phyloP scores from a whole-genome alignment of 2,797 vertebrate species.

The Gastrophryne carolinensis region DNA sequence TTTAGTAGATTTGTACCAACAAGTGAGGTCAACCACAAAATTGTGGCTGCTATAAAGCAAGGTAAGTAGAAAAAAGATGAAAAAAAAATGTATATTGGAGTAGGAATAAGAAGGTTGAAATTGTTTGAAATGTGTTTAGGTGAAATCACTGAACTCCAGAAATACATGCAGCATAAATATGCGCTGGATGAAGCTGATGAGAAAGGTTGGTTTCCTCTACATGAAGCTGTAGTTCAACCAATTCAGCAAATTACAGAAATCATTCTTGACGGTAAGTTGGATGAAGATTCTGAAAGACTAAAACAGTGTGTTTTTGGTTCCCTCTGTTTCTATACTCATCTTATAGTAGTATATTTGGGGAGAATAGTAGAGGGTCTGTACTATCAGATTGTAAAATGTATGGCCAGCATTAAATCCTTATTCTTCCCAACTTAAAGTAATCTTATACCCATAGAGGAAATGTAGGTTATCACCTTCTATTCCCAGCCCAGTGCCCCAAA shows the following conservation, averaged over 20 bases:
- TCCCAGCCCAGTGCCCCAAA: no score
- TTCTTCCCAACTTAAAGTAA: no score
- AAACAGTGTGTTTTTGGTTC: no score
- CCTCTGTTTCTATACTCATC: no score
- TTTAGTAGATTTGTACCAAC: constrained; percentile 67
- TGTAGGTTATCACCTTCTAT: no score
- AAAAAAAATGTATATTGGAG: no score
- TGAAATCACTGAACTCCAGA: constrained; percentile 73
- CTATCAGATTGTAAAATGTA: no score
- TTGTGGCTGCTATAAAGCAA: constrained; percentile 75
- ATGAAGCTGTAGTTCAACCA: constrained; percentile 74
- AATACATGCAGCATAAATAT: constrained; percentile 69
- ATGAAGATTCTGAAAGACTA: no score
- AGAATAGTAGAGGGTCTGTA: no score
- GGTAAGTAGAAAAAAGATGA: constrained; percentile 67
- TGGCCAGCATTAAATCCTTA: no score
- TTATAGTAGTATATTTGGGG: no score
- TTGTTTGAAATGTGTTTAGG: constrained; percentile 63
- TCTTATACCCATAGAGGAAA: no score
- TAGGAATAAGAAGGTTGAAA: neutral
- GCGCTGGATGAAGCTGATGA: constrained; percentile 80
- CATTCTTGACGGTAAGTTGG: constrained; percentile 71
- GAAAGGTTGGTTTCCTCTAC: constrained; percentile 81
- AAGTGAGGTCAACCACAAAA: constrained; percentile 74
- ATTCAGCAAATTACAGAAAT: constrained; percentile 77